phyloP scores from a whole-genome alignment of 2,797 vertebrate species.

The Petrocephalus schoutedeni region DNA sequence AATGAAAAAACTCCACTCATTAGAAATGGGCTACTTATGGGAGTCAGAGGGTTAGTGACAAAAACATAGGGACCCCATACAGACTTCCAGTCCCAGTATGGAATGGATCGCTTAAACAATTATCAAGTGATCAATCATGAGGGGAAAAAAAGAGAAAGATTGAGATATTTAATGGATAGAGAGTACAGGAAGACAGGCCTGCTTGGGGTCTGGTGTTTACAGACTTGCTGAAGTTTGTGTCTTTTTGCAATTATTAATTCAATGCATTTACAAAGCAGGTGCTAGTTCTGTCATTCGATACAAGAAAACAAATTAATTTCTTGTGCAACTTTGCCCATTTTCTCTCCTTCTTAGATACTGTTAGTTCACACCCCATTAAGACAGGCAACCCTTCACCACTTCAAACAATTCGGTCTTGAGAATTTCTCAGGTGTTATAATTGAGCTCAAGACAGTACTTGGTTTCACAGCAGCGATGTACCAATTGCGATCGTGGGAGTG shows the following conservation, averaged over 20 bases:
- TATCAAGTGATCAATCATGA: background rate
- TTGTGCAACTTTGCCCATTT: background rate
- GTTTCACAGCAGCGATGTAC: conserved; percentile 10
- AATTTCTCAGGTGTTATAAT: conserved; percentile 64
- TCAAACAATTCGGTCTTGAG: background rate
- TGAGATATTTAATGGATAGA: background rate
- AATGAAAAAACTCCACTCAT: background rate
- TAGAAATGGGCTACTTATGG: background rate
- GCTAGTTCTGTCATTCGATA: background rate
- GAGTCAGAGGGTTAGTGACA: background rate
- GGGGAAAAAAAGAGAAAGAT: background rate
- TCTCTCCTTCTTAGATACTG: background rate
- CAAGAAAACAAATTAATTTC: background rate
- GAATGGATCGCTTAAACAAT: background rate
- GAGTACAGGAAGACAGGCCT: background rate
- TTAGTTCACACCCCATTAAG: background rate
- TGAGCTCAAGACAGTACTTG: conserved; percentile 43
- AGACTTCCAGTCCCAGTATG: background rate
- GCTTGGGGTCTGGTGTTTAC: background rate
- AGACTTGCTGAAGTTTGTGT: background rate
- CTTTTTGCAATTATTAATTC: background rate
- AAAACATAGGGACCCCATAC: background rate
- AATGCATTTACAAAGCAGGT: background rate
- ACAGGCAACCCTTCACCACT: background rate
- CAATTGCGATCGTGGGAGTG: conserved; percentile 55